phyloP scores from a whole-genome alignment of 2,113 vertebrate species.

The Oostethus manadensis region DNA sequence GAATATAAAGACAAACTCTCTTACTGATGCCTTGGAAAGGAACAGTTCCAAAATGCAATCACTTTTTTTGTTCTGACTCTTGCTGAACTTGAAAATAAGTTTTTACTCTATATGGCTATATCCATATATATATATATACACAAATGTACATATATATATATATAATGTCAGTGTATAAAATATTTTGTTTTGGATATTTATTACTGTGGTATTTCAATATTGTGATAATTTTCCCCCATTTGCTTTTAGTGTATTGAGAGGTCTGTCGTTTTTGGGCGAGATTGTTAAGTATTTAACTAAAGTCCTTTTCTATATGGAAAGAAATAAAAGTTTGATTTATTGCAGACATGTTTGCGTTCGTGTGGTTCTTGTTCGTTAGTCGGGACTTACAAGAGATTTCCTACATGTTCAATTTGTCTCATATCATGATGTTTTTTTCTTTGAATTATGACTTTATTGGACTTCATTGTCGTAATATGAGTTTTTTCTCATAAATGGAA shows the following conservation, averaged over 20 bases:
- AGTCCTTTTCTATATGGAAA: slow-evolving; percentile 73
- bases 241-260: slow-evolving; percentile 64
- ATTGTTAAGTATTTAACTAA: slow-evolving; percentile 73
- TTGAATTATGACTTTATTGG: no score
- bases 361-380: slow-evolving; percentile 7
- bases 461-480: no score
- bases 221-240: slow-evolving; percentile 65
- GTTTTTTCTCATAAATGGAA: no score
- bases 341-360: slow-evolving; percentile 41
- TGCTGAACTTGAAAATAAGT: slow-evolving; percentile 87
- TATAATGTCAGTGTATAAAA: slow-evolving; percentile 76
- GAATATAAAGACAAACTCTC: no score
- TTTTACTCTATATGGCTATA: slow-evolving; percentile 78
- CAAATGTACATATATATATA: slow-evolving; percentile 47
- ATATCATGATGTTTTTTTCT: no score
- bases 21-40: slow-evolving; percentile 92
- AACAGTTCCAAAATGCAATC: slow-evolving; percentile 68
- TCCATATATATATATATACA: slow-evolving; percentile 38
- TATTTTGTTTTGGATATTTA: slow-evolving; percentile 87
- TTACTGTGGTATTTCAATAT: slow-evolving; percentile 93
- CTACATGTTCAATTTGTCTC: no score
- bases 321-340: slow-evolving; percentile 73
- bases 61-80: slow-evolving; percentile 72
- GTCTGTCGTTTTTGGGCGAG: slow-evolving; percentile 13
- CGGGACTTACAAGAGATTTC: no score